Evolutionary conservation across 2,113 vertebrate genomes (phyloP).

Genomic region (Archilochus colubris): DNA sequence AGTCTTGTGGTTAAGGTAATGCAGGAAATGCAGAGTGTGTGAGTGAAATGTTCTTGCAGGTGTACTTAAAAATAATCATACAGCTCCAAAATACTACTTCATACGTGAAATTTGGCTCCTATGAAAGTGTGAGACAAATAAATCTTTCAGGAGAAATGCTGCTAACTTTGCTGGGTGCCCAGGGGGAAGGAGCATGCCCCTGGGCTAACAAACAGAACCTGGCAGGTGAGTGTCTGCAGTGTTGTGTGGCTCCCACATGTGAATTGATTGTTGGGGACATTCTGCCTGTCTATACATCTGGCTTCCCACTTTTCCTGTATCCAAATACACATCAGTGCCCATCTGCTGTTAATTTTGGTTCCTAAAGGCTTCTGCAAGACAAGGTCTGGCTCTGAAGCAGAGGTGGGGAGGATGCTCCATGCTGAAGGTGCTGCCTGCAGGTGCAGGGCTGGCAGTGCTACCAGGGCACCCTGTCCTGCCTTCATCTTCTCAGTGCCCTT

Average conservation of each 20-base stretch:
- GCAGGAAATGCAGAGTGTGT: neutral
- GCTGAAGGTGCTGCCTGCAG: neutral
- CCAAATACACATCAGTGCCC: rapidly evolving
- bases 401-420: neutral
- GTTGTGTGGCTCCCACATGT: rapidly evolving
- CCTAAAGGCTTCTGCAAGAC: neutral
- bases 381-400: rapidly evolving
- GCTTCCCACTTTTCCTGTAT: neutral
- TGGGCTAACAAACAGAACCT: neutral
- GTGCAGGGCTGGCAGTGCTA: no score
- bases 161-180: neutral
- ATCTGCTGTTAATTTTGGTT: neutral
- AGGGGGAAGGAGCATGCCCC: neutral
- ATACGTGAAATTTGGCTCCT: rapidly evolving
- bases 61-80: neutral
- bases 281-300: rapidly evolving
- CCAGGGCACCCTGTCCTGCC: rapidly evolving
- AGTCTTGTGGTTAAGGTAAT: neutral
- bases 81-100: neutral
- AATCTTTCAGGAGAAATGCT: neutral
- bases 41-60: neutral
- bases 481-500: neutral
- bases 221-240: rapidly evolving
- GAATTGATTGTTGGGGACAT: neutral
- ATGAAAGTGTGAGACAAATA: neutral